Conservation (phyloP, 2,113 vertebrate genomes). For the Indicator indicator region DNA sequence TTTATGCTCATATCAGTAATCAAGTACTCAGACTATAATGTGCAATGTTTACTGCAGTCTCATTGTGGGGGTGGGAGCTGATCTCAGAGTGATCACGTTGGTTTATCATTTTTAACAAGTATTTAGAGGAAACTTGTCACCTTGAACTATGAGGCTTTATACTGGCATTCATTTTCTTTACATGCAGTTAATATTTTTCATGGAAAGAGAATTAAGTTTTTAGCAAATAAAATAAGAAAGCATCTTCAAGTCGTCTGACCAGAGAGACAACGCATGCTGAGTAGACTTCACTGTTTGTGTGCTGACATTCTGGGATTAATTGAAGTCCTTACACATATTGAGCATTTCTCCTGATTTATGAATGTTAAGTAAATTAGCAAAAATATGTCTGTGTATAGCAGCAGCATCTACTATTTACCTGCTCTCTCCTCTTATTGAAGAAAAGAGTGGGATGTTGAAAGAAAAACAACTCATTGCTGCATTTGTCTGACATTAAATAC, state of each 20-base stretch:
- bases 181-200: background rate
- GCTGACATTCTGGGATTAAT: background rate
- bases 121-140: background rate
- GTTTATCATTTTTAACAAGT: background rate
- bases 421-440: background rate
- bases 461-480: background rate
- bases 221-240: background rate
- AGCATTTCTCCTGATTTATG: background rate
- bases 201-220: background rate
- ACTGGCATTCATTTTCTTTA: background rate
- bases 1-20: background rate
- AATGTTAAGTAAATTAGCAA: background rate
- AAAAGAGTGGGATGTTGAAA: background rate
- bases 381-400: background rate
- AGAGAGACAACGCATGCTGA: background rate
- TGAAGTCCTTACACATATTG: background rate
- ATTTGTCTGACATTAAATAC: background rate
- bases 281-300: background rate
- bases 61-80: accelerated
- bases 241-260: background rate
- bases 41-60: background rate
- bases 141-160: background rate
- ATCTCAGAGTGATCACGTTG: background rate
- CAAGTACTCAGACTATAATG: background rate
- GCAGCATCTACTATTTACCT: background rate